Base-by-base conservation (phyloP, 2,888 invertebrate genomes). In the Cephus spinipes region DNA sequence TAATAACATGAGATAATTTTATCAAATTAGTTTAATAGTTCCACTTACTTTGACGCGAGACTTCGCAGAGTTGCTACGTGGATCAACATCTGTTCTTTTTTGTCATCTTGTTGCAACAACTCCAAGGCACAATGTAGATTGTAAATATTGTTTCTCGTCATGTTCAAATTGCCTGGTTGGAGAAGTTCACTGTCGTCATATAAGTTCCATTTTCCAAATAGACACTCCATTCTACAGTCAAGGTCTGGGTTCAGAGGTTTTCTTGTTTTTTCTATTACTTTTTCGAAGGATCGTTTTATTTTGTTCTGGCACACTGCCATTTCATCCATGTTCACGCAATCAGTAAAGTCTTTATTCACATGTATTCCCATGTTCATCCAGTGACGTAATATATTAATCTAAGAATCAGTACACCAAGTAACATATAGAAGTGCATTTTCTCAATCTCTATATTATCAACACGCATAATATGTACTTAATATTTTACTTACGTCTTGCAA, bases 361-460 rank as follows among this genome's bases (percentile, higher is more conserved):
- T 92, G 93, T 86, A 96, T 92, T 84, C 94, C 93, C 81, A 93
- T 92, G 87, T 96, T 96, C 94, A 96, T 95, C 87, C 94, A 93
- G 85, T 95, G 94, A 0, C 97, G 94, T 73, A 97, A 92, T 90
- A 94, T 94, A 88, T 97, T 97, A 32, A 97, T 94, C 96, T 96
- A 85, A 33, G 88, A 86, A 78, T 86, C 79, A 40, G 73, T 69
- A 75, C 36, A 40, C 23, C 12, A 73, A 75, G 73, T 32, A 68
- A 79, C 15, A 73, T 33, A 76, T 40, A 73, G 75, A 76, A 75
- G 73, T 30, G 23, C 55, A 55, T 23, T 23, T 23, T 55, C 9
- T 9, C 55, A 23, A 55, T 55, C 23, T 9, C 23, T 55, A 55
- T 9, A 2, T 23, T 23, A 9, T 55, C 9, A 55, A 9, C 9